Percentiles rank a stretch among this genome's conserved stretches.
These are phyloP conservation scores for Dynastes hyllus DNA, from an alignment of 2,888 invertebrate species.

Conservation along the genomic window DNA sequence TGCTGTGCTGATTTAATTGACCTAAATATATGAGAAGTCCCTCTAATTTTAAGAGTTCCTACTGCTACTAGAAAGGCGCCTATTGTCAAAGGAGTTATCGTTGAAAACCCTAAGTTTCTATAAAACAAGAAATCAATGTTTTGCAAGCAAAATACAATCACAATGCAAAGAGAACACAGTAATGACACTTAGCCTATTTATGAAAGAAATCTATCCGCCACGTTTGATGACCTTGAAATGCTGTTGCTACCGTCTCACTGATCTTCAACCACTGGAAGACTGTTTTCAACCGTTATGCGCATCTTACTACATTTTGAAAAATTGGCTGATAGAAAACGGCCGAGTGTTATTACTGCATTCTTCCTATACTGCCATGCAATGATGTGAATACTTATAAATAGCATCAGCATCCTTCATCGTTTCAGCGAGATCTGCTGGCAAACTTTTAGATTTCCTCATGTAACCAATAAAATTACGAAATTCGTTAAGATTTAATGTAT, in stretches of 20 bases:
- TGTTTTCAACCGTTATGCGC: too few species aligned
- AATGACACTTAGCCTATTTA: too few species aligned
- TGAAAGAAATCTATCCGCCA: too few species aligned
- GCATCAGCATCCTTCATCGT: conserved; percentile 50
- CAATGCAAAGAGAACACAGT: too few species aligned
- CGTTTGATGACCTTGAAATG: too few species aligned
- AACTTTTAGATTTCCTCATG: conserved; percentile 73
- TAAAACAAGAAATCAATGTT: not conserved
- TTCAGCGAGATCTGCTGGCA: conserved; percentile 72
- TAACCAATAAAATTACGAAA: conserved; percentile 76
- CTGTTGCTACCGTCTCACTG: too few species aligned
- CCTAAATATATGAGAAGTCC: conserved; percentile 80
- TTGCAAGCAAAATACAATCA: too few species aligned
- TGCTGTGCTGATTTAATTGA: conserved; percentile 66
- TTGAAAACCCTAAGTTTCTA: conserved; percentile 49
- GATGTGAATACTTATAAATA: conserved; percentile 47
- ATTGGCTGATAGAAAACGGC: too few species aligned
- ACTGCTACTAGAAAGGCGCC: conserved; percentile 77
- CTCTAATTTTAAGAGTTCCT: conserved; percentile 78
- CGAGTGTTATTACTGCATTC: too few species aligned
- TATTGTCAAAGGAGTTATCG: conserved; percentile 63
- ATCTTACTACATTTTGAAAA: too few species aligned
- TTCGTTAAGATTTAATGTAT: conserved; percentile 74
- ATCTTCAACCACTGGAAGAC: too few species aligned
- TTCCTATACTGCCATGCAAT: not conserved